Evolutionary conservation across 2,888 invertebrate genomes (phyloP), one percentile per base, ranked within the genome.

Genomic region (Orthosia cruda): DNA sequence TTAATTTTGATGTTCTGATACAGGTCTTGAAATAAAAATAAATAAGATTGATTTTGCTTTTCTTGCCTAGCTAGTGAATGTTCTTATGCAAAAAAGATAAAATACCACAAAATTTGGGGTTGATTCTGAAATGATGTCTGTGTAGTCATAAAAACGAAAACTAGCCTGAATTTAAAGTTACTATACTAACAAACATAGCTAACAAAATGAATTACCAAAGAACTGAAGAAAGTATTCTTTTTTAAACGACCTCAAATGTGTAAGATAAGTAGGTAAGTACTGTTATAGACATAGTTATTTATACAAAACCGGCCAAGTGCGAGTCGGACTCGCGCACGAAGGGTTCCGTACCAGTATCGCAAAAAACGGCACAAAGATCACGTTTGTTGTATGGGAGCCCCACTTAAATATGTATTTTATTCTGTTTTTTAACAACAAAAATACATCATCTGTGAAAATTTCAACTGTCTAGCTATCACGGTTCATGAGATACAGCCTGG

Each of bases 1-100:
- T 47, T 45, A 52, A 18, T 32, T 54, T 69, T 40, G 45, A 69
- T 62, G 20, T 62, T 62, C 1, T 62, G 9, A 23, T 40, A 52
- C 2, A 52, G 15, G 26, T 58, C 47, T 47, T 16, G 9, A 52
- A 58, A 45, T 20, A 3, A 26, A 40, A 50, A 57, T 15, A 50
- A 45, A 74, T 12, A 23, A 50, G 13, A 26, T 20, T 16, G 3
- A 57, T 49, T 4, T 40, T 50, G 11, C 11, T 71, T 40, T 52
- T 23, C 16, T 57, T 55, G 13, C 9, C 18, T 3, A 13, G 3
- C 12, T 40, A 26, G 11, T 32, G 7, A 32, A 15, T 11, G 15
- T 18, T 40, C 15, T 40, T 3, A 55, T 18, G 23, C 1, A 11
- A 32, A 32, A 32, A 32, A 32, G 32, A 32, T 32, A 3, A 32